Conservation (phyloP, 2,888 invertebrate species). For the Agrotis ipsilon region DNA sequence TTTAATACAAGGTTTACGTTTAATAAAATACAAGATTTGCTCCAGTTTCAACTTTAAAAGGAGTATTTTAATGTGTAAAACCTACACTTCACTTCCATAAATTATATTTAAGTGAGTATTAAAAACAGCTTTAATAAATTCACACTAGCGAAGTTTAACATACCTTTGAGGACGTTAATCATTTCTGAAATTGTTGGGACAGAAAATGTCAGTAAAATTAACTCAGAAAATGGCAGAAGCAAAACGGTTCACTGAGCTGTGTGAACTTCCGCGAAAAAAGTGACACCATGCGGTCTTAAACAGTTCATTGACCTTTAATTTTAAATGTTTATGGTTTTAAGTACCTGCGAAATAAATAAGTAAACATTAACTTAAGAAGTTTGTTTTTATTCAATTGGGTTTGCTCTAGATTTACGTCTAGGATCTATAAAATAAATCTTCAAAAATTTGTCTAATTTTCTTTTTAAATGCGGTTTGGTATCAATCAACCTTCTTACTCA, state of each 20-base stretch:
- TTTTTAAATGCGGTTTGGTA: background rate
- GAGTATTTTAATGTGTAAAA: conserved; percentile 3
- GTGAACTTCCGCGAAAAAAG: conserved; percentile 49
- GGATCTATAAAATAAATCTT: background rate
- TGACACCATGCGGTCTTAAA: conserved; percentile 26
- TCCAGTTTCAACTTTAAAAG: conserved; percentile 28
- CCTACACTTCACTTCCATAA: background rate
- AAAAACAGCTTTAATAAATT: conserved; percentile 10
- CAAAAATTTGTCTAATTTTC: background rate
- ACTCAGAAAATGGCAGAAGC: conserved; percentile 45
- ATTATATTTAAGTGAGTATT: background rate
- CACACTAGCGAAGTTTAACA: conserved; percentile 13
- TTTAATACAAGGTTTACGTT: conserved; percentile 34
- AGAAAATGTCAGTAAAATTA: conserved; percentile 47
- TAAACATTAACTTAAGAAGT: background rate
- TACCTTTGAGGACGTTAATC: conserved; percentile 21
- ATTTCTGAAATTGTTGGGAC: conserved; percentile 35
- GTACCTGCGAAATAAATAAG: background rate
- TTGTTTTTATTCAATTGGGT: too few species aligned
- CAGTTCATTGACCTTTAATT: conserved; percentile 36
- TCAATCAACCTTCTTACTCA: background rate
- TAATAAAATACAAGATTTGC: conserved; percentile 21
- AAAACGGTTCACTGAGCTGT: background rate
- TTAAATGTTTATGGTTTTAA: background rate
- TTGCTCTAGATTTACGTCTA: too few species aligned